These are phyloP conservation scores for Hippocampus comes DNA, from an alignment of 2,113 vertebrate genomes.

Conservation along the genomic window DNA sequence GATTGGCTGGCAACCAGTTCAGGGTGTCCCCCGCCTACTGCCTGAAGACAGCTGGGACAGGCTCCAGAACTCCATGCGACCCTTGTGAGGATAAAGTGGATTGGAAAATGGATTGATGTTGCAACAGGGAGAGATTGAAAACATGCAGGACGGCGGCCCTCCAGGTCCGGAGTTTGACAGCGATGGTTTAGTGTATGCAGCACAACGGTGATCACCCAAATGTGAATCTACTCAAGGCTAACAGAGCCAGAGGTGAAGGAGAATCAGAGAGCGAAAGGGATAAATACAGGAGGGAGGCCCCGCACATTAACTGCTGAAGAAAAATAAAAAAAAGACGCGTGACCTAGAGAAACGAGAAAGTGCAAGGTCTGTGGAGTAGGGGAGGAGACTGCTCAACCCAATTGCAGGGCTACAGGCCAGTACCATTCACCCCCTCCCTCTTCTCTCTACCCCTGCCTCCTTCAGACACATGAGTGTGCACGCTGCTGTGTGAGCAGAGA, in stretches of 20 bases:
- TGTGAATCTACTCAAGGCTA: conserved; percentile 60
- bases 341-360: conserved; percentile 70
- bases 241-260: conserved; percentile 64
- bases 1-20: too few relatives aligned
- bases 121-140: too few relatives aligned
- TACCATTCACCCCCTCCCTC: conserved; percentile 14
- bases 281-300: conserved; percentile 57
- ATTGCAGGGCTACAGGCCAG: conserved; percentile 57
- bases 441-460: conserved; percentile 2
- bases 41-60: too few relatives aligned
- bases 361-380: conserved; percentile 57
- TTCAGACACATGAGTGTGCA: conserved; percentile 57
- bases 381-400: conserved; percentile 48
- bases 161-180: too few relatives aligned
- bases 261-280: conserved; percentile 55
- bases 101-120: too few relatives aligned
- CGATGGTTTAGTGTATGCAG: conserved; percentile 30
- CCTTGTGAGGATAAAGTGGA: too few relatives aligned
- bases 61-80: too few relatives aligned
- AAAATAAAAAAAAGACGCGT: conserved; percentile 66
- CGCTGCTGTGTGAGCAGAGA: conserved; percentile 43
- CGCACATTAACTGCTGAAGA: conserved; percentile 71
- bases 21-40: too few relatives aligned
- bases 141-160: too few relatives aligned
- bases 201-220: conserved; percentile 48